phyloP scores from a whole-genome alignment of 1,140 invertebrate species.

The Heliconius himera region DNA sequence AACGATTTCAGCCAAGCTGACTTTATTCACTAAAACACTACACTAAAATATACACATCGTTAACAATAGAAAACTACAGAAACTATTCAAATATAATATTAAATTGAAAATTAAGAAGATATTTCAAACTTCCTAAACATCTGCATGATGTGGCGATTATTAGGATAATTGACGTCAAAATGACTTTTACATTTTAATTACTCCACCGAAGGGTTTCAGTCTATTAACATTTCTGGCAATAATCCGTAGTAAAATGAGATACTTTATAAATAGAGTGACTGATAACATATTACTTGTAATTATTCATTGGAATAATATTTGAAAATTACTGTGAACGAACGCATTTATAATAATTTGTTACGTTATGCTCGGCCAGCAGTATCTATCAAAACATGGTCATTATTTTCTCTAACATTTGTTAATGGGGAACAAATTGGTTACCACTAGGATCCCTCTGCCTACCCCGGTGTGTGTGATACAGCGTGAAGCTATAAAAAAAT shows the following conservation, averaged over 20 bases:
- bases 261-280: conserved; percentile 12
- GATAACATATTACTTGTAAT: conserved; percentile 4
- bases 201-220: neutral
- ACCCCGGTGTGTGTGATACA: no score
- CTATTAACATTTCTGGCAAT: conserved; percentile 42
- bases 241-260: conserved; percentile 23
- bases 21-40: neutral
- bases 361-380: neutral
- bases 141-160: neutral
- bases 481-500: neutral
- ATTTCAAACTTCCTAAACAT: neutral
- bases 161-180: neutral
- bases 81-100: neutral
- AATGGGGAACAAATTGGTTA: no score
- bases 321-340: neutral
- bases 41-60: neutral
- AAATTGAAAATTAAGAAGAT: neutral
- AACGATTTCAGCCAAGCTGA: neutral
- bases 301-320: neutral
- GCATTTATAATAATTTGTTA: conserved; percentile 4
- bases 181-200: conserved; percentile 8
- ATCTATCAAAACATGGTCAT: neutral
- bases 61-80: neutral
- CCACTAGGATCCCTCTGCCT: no score
- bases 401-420: neutral